phyloP scores from a whole-genome alignment of 2,797 vertebrate species.

The Picus viridis region DNA sequence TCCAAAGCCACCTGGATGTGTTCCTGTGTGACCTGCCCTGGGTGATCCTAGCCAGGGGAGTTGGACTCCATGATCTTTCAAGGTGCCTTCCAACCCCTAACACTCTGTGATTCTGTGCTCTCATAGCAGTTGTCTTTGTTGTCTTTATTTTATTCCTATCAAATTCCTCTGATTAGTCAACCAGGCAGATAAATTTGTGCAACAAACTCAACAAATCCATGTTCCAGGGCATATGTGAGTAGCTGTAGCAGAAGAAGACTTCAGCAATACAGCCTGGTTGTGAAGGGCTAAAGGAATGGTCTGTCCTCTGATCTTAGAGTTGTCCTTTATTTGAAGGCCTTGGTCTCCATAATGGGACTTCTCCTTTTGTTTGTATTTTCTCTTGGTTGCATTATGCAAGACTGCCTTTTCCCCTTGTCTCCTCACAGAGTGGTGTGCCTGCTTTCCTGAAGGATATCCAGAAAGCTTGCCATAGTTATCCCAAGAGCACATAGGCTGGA shows the following conservation, averaged over 20 bases:
- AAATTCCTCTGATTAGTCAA: neutral
- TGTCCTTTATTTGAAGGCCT: neutral
- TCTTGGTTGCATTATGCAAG: neutral
- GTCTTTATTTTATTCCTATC: neutral
- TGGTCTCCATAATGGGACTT: neutral
- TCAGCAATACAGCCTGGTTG: neutral
- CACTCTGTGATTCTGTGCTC: neutral
- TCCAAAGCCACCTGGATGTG: too few species aligned
- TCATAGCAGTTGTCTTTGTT: neutral
- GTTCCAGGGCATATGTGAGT: neutral
- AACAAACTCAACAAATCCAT: neutral
- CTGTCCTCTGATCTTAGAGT: neutral
- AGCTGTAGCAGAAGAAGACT: neutral
- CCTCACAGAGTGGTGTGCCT: slow-evolving; percentile 87
- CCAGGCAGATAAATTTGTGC: neutral
- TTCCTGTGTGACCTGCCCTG: too few species aligned
- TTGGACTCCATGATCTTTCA: too few species aligned
- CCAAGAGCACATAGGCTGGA: slow-evolving; percentile 39
- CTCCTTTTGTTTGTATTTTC: neutral
- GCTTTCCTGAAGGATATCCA: slow-evolving; percentile 86
- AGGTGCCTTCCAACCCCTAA: too few species aligned
- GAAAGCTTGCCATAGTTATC: slow-evolving; percentile 86
- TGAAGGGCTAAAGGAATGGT: neutral
- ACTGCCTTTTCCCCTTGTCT: slow-evolving; percentile 20
- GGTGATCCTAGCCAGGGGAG: too few species aligned